Percentiles rank a stretch among this genome's conserved stretches.
These are phyloP conservation scores for Vanessa atalanta DNA, from an alignment of 1,140 invertebrate species.

Conservation along the genomic window DNA sequence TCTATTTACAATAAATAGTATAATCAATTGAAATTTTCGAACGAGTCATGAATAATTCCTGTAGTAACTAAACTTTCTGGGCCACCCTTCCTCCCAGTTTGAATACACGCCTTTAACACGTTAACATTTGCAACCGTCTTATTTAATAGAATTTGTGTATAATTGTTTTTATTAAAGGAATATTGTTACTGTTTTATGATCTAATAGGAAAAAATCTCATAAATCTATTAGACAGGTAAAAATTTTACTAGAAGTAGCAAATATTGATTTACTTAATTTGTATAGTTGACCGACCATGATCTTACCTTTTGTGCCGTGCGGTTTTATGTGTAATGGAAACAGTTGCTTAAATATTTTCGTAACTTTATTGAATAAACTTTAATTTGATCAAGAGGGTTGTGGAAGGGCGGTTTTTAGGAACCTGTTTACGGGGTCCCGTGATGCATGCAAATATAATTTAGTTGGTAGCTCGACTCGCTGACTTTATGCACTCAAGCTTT, in stretches of 20 bases:
- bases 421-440: slow-evolving; percentile 30
- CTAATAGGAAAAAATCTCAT: no score
- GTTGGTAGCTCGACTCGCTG: slow-evolving; percentile 7
- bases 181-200: no score
- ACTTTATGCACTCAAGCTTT: slow-evolving; percentile 20
- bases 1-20: slow-evolving; percentile 64
- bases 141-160: no score
- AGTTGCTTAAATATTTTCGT: slow-evolving; percentile 45
- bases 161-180: no score
- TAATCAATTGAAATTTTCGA: slow-evolving; percentile 66
- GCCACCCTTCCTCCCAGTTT: not conserved
- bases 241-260: no score
- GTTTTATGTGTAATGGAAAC: slow-evolving; percentile 12
- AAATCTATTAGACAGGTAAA: no score
- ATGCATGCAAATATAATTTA: slow-evolving; percentile 31
- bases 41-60: slow-evolving; percentile 68
- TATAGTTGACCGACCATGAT: no score
- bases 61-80: slow-evolving; percentile 54
- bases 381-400: slow-evolving; percentile 52
- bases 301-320: not conserved
- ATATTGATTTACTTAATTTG: no score
- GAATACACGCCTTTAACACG: not conserved
- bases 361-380: slow-evolving; percentile 50
- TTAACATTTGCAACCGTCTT: not conserved
- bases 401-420: slow-evolving; percentile 35